A percentile compares a stretch with the other conserved stretches of the same genome.
These are phyloP conservation scores for Pherbina coryleti DNA, from an alignment of 2,888 invertebrate species.

Conservation along the genomic window DNA sequence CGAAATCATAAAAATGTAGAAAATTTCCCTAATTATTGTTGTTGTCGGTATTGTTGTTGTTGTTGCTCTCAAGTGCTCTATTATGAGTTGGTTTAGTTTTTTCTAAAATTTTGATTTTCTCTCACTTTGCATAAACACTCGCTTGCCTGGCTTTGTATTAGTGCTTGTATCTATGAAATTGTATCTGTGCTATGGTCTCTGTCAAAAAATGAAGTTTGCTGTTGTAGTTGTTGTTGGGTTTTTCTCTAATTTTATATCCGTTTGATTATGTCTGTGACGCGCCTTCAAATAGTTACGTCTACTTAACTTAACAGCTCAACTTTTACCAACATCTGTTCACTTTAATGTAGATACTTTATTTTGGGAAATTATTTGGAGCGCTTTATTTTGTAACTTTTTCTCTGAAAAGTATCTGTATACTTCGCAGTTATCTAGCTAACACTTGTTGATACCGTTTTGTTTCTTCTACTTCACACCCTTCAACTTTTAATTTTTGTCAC, in stretches of 20 bases:
- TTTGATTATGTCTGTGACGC: neutral
- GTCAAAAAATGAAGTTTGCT: neutral
- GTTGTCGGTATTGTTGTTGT: conserved; percentile 33
- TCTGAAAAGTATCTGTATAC: no score
- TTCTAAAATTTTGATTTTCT: conserved; percentile 1
- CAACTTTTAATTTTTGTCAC: neutral
- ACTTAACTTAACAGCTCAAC: no score
- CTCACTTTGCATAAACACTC: neutral
- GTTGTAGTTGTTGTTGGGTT: conserved; percentile 33
- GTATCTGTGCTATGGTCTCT: conserved; percentile 20
- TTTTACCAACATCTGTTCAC: neutral
- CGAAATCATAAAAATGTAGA: neutral
- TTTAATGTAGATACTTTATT: neutral
- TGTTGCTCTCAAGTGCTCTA: conserved; percentile 22
- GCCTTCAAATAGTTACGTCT: neutral
- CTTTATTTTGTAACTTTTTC: neutral
- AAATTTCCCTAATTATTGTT: conserved; percentile 32
- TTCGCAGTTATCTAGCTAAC: no score
- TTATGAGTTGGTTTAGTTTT: neutral
- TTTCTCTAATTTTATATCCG: neutral
- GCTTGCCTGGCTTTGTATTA: neutral
- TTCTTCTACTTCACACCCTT: neutral
- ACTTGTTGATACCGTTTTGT: no score
- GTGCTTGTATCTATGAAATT: conserved; percentile 26
- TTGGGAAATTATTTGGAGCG: neutral